Base-by-base conservation (phyloP, 2,113 vertebrate species). In the Lichenostomus cassidix region DNA sequence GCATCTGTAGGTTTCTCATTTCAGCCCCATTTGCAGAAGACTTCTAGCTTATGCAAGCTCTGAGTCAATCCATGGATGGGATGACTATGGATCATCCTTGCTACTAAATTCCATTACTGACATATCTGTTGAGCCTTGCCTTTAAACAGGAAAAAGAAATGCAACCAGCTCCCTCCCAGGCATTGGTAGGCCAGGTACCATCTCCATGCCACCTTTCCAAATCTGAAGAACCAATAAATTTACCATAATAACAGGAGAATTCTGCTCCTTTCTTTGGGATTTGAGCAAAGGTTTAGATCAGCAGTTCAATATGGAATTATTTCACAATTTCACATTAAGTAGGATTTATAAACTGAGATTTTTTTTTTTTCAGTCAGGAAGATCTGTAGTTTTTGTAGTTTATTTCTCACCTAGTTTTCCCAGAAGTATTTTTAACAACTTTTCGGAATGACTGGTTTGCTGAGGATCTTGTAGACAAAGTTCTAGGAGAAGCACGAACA, bases 381-480 rank as follows among this genome's bases (percentile, higher is more conserved):
- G 12, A 28, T 37, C 31, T 1, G 11, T 53, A 90, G 69, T 10
- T 82, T 90, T 67, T 80, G 49, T 24, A 91, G 63, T 64, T 86
- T 62, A 41, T 60, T 81, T 89, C 95, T 99, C 98, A 99, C 99
- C 99, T 99, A 90, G 98, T 97, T 98, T 99, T 99, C 94, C 98
- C 98, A n/a, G 99, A 98, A 96, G 98, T 98, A 98, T 98, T 99
- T 98, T 99, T 99, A 96, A 98, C 98, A 97, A 97, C 99, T 98
- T 98, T 99, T 96, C 99, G 98, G 98, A 99, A 99, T 96, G 99
- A 99, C 97, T 99, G 99, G 97, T 99, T 99, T 94, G 98, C 98
- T 97, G 98, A 97, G 19, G 99, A 99, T 95, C 99, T 99, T 67
- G 99, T 98, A 94, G 99, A 99, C 98, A 99, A 96, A 21, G 98